Conservation (phyloP, 2,797 vertebrate species). For the Leptoclinus maculatus region DNA sequence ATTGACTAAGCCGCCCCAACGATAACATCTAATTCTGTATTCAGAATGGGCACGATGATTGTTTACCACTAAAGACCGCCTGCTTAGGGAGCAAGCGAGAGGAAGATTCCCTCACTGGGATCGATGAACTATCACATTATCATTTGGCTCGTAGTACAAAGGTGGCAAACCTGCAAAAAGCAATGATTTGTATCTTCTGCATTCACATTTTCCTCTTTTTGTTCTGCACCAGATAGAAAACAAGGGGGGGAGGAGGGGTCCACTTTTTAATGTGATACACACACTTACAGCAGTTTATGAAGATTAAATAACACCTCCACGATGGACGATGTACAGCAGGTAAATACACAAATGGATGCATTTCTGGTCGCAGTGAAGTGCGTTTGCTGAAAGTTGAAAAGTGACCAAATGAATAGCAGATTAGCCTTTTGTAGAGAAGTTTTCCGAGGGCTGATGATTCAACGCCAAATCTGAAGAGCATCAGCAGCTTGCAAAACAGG, state of each 20-base stretch:
- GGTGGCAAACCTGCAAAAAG: neutral
- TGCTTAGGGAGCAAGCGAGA: constrained; percentile 2
- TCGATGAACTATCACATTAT: constrained; percentile 44
- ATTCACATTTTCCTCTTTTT: neutral
- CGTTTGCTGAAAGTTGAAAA: neutral
- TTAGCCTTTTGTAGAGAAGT: neutral
- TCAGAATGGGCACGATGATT: constrained; percentile 21
- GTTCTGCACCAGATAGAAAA: neutral
- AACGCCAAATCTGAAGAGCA: constrained; percentile 8
- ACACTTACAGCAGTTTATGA: neutral
- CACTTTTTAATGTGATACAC: neutral
- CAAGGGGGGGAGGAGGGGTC: neutral
- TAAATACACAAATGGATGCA: neutral
- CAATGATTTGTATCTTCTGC: constrained; percentile 1
- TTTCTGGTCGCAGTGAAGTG: neutral
- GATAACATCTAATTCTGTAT: constrained; percentile 26
- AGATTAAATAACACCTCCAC: neutral
- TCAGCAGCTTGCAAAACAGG: constrained; percentile 28
- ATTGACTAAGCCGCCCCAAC: constrained; percentile 32
- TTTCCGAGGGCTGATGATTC: neutral
- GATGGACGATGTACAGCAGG: neutral
- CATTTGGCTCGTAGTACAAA: constrained; percentile 5
- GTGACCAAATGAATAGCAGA: constrained; percentile 7
- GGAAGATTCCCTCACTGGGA: constrained; percentile 33
- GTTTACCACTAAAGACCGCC: constrained; percentile 43